Conservation (phyloP, 2,888 invertebrate species). For the Formica aserva region DNA sequence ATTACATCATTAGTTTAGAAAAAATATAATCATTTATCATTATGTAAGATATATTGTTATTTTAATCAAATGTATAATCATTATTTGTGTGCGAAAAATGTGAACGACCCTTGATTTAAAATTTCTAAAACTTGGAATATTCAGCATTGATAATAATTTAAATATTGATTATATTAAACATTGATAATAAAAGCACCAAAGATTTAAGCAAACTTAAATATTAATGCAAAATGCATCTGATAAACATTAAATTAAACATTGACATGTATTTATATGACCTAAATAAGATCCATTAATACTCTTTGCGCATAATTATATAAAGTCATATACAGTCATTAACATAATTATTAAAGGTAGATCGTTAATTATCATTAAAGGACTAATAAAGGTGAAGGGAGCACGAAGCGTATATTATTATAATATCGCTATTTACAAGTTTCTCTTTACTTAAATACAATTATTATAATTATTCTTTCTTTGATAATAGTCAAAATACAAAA, state of each 20-base stretch:
- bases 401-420: slow-evolving; percentile 22
- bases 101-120: not conserved
- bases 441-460: not conserved
- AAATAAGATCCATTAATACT: slow-evolving; percentile 9
- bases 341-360: slow-evolving; percentile 14
- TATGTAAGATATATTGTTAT: not conserved
- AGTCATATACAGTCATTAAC: slow-evolving; percentile 7
- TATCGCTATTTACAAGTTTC: slow-evolving; percentile 31
- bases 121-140: not conserved
- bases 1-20: not conserved
- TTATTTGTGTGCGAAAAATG: not conserved
- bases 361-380: slow-evolving; percentile 17
- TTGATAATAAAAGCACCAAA: too few relatives aligned
- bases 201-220: not conserved
- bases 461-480: not conserved
- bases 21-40: not conserved
- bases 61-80: not conserved
- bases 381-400: slow-evolving; percentile 1
- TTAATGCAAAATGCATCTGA: not conserved
- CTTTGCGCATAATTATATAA: slow-evolving; percentile 10
- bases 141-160: not conserved
- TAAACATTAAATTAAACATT: slow-evolving; percentile 17
- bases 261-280: not conserved
- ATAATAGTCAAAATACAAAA: slow-evolving; percentile 40
- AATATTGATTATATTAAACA: not conserved